These are phyloP conservation scores for Oasisia sp. DNA, from an alignment of 2,888 invertebrate genomes.

Conservation along the genomic window DNA sequence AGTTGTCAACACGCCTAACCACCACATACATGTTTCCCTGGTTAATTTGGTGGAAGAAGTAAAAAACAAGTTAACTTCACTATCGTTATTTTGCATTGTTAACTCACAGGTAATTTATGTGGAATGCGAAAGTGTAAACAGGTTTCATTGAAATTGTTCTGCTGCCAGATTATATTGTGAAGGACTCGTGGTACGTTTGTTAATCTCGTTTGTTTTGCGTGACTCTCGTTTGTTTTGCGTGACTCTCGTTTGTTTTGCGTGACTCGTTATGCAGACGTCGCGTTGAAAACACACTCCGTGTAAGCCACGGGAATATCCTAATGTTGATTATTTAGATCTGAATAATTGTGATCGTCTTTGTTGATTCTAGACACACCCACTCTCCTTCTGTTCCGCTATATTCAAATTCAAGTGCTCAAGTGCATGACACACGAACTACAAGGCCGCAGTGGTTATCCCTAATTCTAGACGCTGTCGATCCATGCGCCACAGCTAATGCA, in stretches of 20 bases:
- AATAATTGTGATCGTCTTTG: neutral
- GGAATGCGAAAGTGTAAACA: neutral
- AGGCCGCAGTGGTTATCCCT: neutral
- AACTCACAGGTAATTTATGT: too few species aligned
- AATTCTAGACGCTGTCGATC: neutral
- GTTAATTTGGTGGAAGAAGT: too few species aligned
- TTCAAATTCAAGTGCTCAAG: neutral
- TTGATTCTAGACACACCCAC: conserved; percentile 3
- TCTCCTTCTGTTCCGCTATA: neutral
- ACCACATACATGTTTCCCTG: too few species aligned
- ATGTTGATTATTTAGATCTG: neutral
- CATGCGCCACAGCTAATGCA: neutral
- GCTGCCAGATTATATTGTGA: neutral
- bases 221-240: neutral
- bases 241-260: neutral
- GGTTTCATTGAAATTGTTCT: neutral
- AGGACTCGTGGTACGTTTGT: neutral
- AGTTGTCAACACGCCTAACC: too few species aligned
- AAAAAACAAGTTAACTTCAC: too few species aligned
- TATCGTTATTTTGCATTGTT: too few species aligned
- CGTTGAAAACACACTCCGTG: neutral
- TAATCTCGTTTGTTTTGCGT: neutral
- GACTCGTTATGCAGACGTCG: neutral
- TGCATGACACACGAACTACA: neutral
- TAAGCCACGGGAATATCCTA: neutral